Conservation (phyloP, 1,140 invertebrate genomes). For the Cydia strobilella region DNA sequence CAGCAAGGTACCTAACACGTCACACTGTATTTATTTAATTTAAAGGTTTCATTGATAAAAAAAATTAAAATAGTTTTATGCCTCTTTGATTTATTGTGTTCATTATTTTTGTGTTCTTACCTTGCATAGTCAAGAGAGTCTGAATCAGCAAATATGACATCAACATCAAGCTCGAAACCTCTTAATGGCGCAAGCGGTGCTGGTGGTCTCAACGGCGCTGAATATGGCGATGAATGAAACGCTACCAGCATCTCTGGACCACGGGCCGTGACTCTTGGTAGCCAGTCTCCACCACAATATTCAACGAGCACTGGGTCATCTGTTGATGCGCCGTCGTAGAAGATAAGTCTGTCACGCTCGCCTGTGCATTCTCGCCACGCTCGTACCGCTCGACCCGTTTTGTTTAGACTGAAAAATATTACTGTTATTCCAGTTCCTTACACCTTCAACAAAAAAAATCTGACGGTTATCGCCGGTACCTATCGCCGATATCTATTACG, state of each 20-base stretch:
- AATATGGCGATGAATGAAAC: conserved; percentile 89
- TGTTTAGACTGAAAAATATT: conserved; percentile 79
- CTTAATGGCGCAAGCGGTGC: conserved; percentile 82
- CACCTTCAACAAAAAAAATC: no score
- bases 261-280: conserved; percentile 87
- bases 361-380: conserved; percentile 92
- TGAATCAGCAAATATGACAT: conserved; percentile 92
- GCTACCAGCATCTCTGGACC: conserved; percentile 92
- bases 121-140: conserved; percentile 81
- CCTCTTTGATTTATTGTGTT: no score
- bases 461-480: no score
- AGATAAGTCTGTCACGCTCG: conserved; percentile 89
- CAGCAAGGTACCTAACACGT: no score
- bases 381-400: conserved; percentile 84
- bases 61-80: no score
- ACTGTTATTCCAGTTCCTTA: neutral
- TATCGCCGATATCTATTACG: no score
- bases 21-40: no score
- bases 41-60: no score
- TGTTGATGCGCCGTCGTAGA: conserved; percentile 90
- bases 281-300: conserved; percentile 92
- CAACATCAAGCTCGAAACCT: conserved; percentile 90
- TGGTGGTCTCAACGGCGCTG: conserved; percentile 84
- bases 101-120: conserved; percentile 42
- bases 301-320: conserved; percentile 91